Base-by-base conservation (phyloP, 2,888 invertebrate genomes). In the Elysia crispata region DNA sequence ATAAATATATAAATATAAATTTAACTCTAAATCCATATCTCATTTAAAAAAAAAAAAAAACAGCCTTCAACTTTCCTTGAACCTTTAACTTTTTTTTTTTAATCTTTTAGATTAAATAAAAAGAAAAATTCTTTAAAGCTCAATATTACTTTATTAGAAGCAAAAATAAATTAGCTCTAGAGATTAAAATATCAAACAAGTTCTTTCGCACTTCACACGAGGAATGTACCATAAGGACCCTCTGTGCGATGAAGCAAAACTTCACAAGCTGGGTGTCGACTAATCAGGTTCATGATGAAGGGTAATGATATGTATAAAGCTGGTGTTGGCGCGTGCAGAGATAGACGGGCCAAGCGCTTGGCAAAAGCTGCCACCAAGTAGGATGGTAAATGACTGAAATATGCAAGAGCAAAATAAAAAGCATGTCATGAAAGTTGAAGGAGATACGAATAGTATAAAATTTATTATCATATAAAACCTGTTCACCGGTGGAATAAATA, bases 291-390 rank as follows among this genome's bases (percentile, higher is more conserved):
- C 77, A 95, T 95, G 72, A 98, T 95, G 85, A 98, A 95, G 86
- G 90, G 89, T 6, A 91, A 78, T 15, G 89, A 81, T 23, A 91
- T 83, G 13, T 85, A 83, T 23, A 89, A 83, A 25, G 89, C 90
- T 67, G 85, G 82, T 23, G 96, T 95, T 1, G 96, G 95, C 5
- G 98, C 97, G 31, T 95, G 94, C 79, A 98, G 93, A 25, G 96
- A 95, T 82, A 99, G 93, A 5, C 98, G 94, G 0, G 97, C 95
- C 83, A 98, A 92, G 62, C 96, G 95, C 93, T 99, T 99, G 1
- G 95, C 95, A 92, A 98, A 99, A 1, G 98, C 97, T 0, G 98
- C 98, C 11, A 98, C 97, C 86, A 98, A 92, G 85, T 95, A 95
- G 89, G 97, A 96, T 0, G 98, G 97, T 83, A 99, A 93, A 93